Percentiles rank a stretch among this genome's conserved stretches.
Conservation (phyloP, 2,797 vertebrate species). For the Eulemur mongoz region DNA sequence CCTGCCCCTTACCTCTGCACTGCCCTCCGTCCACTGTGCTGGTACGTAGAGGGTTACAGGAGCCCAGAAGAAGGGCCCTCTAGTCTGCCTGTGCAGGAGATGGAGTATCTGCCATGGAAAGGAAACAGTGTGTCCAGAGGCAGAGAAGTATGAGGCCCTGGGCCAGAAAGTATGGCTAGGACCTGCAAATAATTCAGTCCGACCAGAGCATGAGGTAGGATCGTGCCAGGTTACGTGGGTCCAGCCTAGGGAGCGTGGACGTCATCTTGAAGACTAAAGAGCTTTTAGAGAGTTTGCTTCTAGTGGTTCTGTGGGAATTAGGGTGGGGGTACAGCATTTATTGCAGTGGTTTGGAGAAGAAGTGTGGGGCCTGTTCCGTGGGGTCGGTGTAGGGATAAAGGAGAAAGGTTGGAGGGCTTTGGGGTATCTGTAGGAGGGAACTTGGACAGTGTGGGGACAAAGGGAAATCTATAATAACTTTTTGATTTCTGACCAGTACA, state of each 20-base stretch:
- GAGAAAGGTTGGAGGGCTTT: background rate
- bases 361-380: background rate
- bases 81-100: background rate
- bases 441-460: background rate
- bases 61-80: background rate
- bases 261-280: background rate
- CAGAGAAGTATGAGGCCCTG: background rate
- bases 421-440: background rate
- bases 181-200: background rate
- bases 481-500: background rate
- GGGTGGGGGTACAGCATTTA: background rate
- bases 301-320: background rate
- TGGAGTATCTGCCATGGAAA: background rate
- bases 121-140: background rate
- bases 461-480: background rate
- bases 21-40: background rate
- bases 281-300: background rate
- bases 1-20: background rate
- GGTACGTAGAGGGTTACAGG: background rate
- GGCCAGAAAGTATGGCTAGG: background rate
- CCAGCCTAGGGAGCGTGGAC: background rate
- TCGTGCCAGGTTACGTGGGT: background rate
- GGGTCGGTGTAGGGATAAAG: background rate
- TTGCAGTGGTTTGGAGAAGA: background rate
- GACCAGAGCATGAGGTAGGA: background rate